A percentile compares a stretch with the other conserved stretches of the same genome.
Conservation (phyloP, 2,797 vertebrate genomes). For the Characodon lateralis region DNA sequence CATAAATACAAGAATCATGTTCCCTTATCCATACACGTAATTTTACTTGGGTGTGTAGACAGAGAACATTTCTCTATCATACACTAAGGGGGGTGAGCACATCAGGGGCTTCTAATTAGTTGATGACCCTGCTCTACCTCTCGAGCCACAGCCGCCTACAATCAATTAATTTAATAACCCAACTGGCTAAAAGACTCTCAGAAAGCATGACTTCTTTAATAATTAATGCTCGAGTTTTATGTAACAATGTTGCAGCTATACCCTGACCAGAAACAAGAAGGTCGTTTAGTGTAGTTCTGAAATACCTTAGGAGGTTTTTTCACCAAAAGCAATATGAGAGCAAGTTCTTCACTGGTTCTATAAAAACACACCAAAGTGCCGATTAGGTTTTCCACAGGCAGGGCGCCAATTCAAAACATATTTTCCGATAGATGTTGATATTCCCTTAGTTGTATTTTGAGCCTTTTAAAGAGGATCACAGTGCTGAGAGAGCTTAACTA, state of each 20-base stretch:
- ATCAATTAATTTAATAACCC: conserved; percentile 18
- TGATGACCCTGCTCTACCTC: conserved; percentile 7
- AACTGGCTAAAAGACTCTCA: conserved; percentile 1
- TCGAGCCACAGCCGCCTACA: neutral
- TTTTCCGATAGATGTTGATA: neutral
- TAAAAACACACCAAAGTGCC: neutral
- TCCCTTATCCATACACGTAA: neutral
- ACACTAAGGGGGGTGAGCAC: neutral
- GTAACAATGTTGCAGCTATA: neutral
- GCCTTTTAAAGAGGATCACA: neutral
- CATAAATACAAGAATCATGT: neutral
- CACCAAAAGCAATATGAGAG: neutral
- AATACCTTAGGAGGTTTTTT: neutral
- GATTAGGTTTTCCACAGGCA: neutral
- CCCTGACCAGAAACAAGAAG: neutral
- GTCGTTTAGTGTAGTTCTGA: neutral
- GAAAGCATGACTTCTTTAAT: neutral
- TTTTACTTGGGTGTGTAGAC: neutral
- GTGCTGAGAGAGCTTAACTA: neutral
- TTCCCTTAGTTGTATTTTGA: neutral
- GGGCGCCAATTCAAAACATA: neutral
- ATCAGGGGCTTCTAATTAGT: conserved; percentile 16
- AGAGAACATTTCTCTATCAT: neutral
- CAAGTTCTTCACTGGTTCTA: neutral
- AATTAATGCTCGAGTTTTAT: neutral